phyloP scores from a whole-genome alignment of 2,888 invertebrate genomes.

The Therioaphis trifolii region DNA sequence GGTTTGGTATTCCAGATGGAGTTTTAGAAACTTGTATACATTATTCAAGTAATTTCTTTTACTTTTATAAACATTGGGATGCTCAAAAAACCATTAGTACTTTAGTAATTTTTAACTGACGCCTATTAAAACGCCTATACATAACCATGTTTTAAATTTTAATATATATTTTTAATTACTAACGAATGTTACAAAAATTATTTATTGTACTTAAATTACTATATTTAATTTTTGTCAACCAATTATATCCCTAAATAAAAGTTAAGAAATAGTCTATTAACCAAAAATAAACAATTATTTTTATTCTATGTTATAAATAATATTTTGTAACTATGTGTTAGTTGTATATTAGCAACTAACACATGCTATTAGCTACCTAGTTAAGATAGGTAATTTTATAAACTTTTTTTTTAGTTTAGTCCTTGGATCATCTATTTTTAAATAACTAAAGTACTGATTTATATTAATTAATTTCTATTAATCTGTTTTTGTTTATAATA shows the following conservation, averaged over 20 bases:
- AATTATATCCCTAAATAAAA: slow-evolving; percentile 9
- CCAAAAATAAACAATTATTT: slow-evolving; percentile 52
- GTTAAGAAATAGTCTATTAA: slow-evolving; percentile 32
- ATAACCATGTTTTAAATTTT: slow-evolving; percentile 48
- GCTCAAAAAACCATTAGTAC: slow-evolving; percentile 37
- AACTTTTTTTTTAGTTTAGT: slow-evolving; percentile 55
- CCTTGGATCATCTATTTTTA: slow-evolving; percentile 57
- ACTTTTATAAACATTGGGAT: slow-evolving; percentile 33
- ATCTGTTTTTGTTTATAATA: slow-evolving; percentile 50
- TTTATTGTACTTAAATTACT: slow-evolving; percentile 34
- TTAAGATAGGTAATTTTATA: slow-evolving; percentile 44
- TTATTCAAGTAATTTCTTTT: slow-evolving; percentile 41
- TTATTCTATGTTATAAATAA: slow-evolving; percentile 46
- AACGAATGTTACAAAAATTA: slow-evolving; percentile 39
- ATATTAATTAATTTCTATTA: slow-evolving; percentile 50
- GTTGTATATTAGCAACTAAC: no score
- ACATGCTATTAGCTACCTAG: slow-evolving; percentile 44
- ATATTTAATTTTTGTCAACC: slow-evolving; percentile 17
- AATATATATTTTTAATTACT: slow-evolving; percentile 54
- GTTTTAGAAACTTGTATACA: slow-evolving; percentile 34
- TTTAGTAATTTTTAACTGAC: slow-evolving; percentile 41
- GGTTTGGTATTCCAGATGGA: slow-evolving; percentile 27
- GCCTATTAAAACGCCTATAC: slow-evolving; percentile 31
- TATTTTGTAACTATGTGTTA: slow-evolving; percentile 34
- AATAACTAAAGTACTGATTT: slow-evolving; percentile 61